A percentile compares a stretch with the other conserved stretches of the same genome.
Conservation (phyloP, 1,140 invertebrate genomes). For the Drosophila lacertosa region DNA sequence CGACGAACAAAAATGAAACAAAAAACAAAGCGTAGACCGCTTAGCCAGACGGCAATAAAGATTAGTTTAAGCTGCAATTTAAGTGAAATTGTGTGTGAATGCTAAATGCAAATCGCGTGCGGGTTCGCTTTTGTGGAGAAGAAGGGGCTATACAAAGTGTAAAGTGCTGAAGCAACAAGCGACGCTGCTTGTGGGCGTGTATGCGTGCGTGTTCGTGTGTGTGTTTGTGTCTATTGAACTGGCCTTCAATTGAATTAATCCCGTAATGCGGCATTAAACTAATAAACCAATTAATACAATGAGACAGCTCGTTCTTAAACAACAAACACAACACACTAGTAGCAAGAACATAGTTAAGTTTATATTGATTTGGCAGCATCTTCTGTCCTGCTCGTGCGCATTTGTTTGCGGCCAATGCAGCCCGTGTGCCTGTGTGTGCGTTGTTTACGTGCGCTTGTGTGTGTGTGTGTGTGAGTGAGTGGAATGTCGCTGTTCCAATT, state of each 20-base stretch:
- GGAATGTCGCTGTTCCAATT: slow-evolving; percentile 58
- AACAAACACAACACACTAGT: slow-evolving; percentile 17
- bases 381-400: slow-evolving; percentile 38
- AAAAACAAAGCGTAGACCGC: slow-evolving; percentile 38
- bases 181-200: slow-evolving; percentile 37
- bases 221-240: slow-evolving; percentile 49
- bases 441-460: slow-evolving; percentile 14
- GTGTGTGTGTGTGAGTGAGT: slow-evolving; percentile 39
- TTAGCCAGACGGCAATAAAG: slow-evolving; percentile 23
- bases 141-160: background rate
- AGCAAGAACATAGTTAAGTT: slow-evolving; percentile 36
- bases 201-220: slow-evolving; percentile 18
- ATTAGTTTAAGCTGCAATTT: slow-evolving; percentile 55
- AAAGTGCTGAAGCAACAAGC: slow-evolving; percentile 67
- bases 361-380: slow-evolving; percentile 43
- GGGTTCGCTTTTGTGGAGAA: background rate
- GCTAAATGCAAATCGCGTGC: slow-evolving; percentile 24
- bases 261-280: slow-evolving; percentile 54
- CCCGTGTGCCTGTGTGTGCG: slow-evolving; percentile 6
- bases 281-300: slow-evolving; percentile 65
- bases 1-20: slow-evolving; percentile 37
- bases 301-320: slow-evolving; percentile 42
- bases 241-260: slow-evolving; percentile 71
- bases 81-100: slow-evolving; percentile 46
- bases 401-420: slow-evolving; percentile 32